Evolutionary conservation across 2,113 vertebrate species (phyloP).

Genomic region (Salvelinus namaycush): DNA sequence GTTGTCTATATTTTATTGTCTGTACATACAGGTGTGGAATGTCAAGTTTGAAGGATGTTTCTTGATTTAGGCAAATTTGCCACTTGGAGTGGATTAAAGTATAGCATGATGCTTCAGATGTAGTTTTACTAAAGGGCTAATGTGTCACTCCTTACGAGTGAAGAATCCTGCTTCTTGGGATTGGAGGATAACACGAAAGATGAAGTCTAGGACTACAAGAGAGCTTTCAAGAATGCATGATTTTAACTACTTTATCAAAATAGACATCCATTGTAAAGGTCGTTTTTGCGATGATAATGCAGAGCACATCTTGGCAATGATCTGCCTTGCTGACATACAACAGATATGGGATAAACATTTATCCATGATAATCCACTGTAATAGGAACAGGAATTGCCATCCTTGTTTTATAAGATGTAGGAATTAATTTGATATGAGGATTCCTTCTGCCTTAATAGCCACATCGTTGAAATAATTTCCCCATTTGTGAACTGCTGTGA

Average conservation of each 20-base stretch:
- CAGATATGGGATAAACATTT: background rate
- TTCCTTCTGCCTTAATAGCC: background rate
- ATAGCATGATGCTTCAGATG: slow-evolving; percentile 15
- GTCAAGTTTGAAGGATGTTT: slow-evolving; percentile 8
- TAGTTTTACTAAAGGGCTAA: slow-evolving; percentile 22
- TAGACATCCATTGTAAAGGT: background rate
- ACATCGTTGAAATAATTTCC: background rate
- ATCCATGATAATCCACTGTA: background rate
- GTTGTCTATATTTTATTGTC: slow-evolving; percentile 38
- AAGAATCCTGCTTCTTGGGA: background rate
- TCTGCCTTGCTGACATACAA: background rate
- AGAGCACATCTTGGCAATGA: background rate
- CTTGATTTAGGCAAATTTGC: slow-evolving; percentile 14
- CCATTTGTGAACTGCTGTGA: background rate
- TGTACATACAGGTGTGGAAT: slow-evolving; percentile 35
- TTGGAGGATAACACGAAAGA: background rate
- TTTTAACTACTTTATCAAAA: too few relatives aligned
- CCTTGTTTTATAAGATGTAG: background rate
- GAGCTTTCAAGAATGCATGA: background rate
- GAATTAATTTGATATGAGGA: background rate
- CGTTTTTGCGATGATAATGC: background rate
- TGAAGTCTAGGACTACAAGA: background rate
- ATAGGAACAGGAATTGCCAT: background rate
- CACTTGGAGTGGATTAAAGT: slow-evolving; percentile 39
- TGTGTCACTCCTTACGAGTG: background rate